Percentiles rank a stretch among this genome's conserved stretches.
Evolutionary conservation across 2,113 vertebrate genomes (phyloP).

Genomic region (Thryonomys swinderianus): DNA sequence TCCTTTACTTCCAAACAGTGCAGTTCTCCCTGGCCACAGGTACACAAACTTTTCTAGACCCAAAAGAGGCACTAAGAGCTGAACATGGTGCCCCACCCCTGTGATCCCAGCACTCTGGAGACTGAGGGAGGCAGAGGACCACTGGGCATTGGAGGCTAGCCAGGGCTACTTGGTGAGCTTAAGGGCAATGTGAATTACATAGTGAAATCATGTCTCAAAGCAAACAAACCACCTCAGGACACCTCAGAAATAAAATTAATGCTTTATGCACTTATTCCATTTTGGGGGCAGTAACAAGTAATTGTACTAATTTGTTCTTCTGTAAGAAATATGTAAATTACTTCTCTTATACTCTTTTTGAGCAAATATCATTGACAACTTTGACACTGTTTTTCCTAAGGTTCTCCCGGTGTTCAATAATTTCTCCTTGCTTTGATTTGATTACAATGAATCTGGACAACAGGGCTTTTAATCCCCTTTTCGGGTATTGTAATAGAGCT

Average conservation of each 20-base stretch:
- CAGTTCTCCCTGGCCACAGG: neutral
- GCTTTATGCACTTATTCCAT: neutral
- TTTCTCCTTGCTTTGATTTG: slow-evolving; percentile 1
- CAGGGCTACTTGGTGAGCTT: neutral
- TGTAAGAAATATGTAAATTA: neutral
- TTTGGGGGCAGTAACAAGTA: neutral
- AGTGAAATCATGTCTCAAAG: neutral
- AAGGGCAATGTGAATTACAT: neutral
- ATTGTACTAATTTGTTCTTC: neutral
- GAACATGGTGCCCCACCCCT: neutral
- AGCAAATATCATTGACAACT: neutral
- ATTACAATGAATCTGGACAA: neutral
- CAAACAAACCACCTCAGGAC: neutral
- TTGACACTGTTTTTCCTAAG: neutral
- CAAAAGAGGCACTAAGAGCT: neutral
- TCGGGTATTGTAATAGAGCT: neutral
- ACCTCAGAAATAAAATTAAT: neutral
- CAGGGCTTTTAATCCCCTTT: neutral
- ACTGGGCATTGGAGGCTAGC: neutral
- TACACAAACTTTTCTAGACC: neutral
- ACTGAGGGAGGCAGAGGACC: neutral
- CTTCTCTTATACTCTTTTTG: neutral
- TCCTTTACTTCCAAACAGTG: neutral
- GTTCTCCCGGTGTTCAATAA: neutral
- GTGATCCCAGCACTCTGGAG: neutral